These are phyloP conservation scores for Brachionus asplanchnoidis DNA, from an alignment of 1,140 invertebrate genomes.

Conservation along the genomic window DNA sequence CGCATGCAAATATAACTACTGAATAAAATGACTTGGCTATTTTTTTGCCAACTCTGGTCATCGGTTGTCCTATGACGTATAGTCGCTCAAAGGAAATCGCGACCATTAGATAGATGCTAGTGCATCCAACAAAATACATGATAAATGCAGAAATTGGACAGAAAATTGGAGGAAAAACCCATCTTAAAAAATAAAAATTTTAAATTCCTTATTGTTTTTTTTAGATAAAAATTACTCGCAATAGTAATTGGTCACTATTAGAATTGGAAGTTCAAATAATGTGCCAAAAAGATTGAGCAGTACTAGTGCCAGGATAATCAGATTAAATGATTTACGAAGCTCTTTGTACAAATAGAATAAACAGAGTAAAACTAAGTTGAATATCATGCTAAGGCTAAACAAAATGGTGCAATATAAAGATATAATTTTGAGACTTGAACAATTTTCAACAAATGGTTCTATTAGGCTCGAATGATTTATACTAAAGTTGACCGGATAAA, in stretches of 20 bases:
- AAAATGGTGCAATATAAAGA: neutral
- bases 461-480: neutral
- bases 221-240: neutral
- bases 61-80: neutral
- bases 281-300: neutral
- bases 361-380: neutral
- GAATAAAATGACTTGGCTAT: neutral
- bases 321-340: conserved; percentile 1
- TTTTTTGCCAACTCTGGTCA: neutral
- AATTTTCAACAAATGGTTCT: neutral
- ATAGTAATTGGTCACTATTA: neutral
- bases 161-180: neutral
- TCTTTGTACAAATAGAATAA: neutral
- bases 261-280: neutral
- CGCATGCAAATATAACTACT: neutral
- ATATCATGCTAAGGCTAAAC: neutral
- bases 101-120: conserved; percentile 31
- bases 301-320: neutral
- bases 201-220: neutral
- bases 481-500: neutral
- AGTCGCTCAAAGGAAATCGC: conserved; percentile 7
- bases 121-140: conserved; percentile 13
- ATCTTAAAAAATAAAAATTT: neutral
- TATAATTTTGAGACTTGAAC: neutral
- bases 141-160: neutral